Conservation (phyloP, 2,888 invertebrate genomes). For the Steinernema carpocapsae region DNA sequence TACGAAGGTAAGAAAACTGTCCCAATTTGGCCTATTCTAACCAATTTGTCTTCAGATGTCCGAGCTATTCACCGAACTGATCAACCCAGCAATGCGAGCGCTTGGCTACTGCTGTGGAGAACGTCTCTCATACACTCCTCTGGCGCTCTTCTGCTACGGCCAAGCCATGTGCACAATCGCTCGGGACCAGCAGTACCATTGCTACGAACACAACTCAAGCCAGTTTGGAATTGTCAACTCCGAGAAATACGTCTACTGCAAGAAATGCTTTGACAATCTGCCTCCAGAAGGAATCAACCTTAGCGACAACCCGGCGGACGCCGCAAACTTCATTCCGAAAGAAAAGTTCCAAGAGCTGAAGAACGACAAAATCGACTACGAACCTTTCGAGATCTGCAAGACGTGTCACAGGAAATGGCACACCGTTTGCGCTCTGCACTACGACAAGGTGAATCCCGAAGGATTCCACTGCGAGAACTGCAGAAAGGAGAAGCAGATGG, state of each 20-base stretch:
- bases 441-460: conserved; percentile 83
- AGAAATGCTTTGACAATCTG: conserved; percentile 98
- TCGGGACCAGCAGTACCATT: conserved; percentile 94
- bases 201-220: conserved; percentile 61
- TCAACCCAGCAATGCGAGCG: conserved; percentile 97
- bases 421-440: conserved; percentile 94
- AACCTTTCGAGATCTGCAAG: conserved; percentile 85
- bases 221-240: conserved; percentile 73
- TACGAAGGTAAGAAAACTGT: conserved; percentile 85
- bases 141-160: conserved; percentile 97
- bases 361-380: conserved; percentile 95
- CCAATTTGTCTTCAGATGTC: conserved; percentile 78
- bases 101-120: conserved; percentile 98
- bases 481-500: conserved; percentile 85
- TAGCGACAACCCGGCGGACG: conserved; percentile 91
- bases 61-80: conserved; percentile 95
- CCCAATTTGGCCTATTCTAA: too few species aligned
- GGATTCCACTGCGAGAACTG: conserved; percentile 92
- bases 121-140: conserved; percentile 97
- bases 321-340: conserved; percentile 90
- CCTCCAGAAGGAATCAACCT: conserved; percentile 95
- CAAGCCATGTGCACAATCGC: conserved; percentile 97
- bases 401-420: conserved; percentile 97
- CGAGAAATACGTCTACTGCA: conserved; percentile 96
- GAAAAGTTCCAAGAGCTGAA: conserved; percentile 97